Evolutionary conservation across 2,113 vertebrate species (phyloP), one percentile per base, ranked within the genome.

Genomic region (Grantiella picta): DNA sequence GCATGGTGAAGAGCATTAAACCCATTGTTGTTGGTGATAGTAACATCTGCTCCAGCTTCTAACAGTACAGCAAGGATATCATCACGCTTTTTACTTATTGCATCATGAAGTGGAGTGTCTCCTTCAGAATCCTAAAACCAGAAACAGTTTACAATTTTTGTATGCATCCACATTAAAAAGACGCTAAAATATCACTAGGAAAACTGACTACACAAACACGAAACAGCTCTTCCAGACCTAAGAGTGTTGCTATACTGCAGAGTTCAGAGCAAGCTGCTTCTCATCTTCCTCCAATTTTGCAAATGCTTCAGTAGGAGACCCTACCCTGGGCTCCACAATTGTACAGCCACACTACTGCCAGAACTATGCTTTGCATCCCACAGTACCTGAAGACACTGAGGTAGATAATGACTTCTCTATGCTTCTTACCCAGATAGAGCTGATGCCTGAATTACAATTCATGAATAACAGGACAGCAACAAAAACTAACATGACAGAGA

Each of bases 11-110:
- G 98, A 69, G 99, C 99, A 73, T 99, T 99, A 97, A 99, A 99
- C 14, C 99, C 99, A 11, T 99, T 99, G 95, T 99, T 99, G 97
- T 99, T 99, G 73, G 99, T 99, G 97, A 99, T 99, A 57, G 99
- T 99, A 95, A 99, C 99, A 73, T 99, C 99, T 40, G 99, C 99
- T 33, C 99, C 99, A 35, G 99, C 99, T 97, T 99, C 99, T 89
- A 99, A 96, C 94, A 99, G 97, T 28, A 99, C 99, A 12, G 99
- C 99, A 92, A 99, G 98, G 97, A 99, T 99, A 97, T 99, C 99
- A 89, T 99, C 99, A 77, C 99, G 98, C 88, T 99, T 99, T 97
- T 99, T 99, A 97, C 99, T 99, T 97, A 99, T 99, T 88, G 99
- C 99, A 52, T 99, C 99, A 4, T 99, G 99, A 87, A 99, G 98